Evolutionary conservation across 2,888 invertebrate genomes (phyloP).

Genomic region (Nemoura dubitans): DNA sequence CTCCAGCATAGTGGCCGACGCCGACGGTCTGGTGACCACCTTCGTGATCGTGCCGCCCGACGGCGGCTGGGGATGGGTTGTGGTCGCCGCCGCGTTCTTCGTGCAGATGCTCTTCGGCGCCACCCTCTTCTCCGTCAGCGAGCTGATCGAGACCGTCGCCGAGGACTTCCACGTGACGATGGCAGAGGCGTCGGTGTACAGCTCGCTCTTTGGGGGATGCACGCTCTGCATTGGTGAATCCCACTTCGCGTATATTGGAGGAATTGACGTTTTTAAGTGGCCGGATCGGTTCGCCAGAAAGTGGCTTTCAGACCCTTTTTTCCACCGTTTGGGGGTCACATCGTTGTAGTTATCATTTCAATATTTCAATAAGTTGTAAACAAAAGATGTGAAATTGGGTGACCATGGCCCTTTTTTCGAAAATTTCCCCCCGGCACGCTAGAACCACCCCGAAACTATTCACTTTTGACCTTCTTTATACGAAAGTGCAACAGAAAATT

Average conservation of each 20-base stretch:
- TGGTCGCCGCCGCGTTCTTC: neutral
- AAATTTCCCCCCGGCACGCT: too few relatives aligned
- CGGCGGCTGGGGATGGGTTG: neutral
- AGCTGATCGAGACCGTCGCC: neutral
- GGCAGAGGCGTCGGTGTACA: neutral
- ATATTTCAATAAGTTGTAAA: too few relatives aligned
- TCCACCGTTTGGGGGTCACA: too few relatives aligned
- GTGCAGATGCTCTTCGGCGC: neutral
- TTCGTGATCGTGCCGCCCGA: neutral
- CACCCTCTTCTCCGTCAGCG: neutral
- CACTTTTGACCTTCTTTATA: too few relatives aligned
- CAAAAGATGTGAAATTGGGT: too few relatives aligned
- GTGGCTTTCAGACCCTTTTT: too few relatives aligned
- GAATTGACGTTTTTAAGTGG: too few relatives aligned
- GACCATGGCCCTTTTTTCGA: too few relatives aligned
- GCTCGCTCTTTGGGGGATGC: neutral
- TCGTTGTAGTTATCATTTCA: too few relatives aligned
- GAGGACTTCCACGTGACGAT: neutral
- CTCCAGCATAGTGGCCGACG: neutral
- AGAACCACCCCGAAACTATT: too few relatives aligned
- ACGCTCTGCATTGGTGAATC: neutral
- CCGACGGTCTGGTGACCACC: neutral
- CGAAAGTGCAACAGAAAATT: too few relatives aligned
- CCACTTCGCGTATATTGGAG: neutral
- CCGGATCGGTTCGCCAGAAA: too few relatives aligned